Percentiles rank a stretch among this genome's conserved stretches.
phyloP scores from a whole-genome alignment of 1,140 invertebrate genomes.

The Temnothorax curvispinosus region DNA sequence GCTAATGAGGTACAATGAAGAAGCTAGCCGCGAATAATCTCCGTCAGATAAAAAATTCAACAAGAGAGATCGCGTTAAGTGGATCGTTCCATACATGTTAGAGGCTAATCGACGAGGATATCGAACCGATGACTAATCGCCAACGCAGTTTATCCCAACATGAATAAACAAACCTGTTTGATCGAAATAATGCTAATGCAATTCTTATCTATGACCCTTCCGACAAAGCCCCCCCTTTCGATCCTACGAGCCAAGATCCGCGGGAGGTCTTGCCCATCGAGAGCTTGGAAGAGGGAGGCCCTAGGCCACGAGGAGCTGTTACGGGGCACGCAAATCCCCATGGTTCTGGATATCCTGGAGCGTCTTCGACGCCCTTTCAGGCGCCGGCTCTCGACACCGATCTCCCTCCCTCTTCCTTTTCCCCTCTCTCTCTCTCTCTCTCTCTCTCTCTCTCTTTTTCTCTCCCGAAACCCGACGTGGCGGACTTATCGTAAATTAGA shows the following conservation, averaged over 20 bases:
- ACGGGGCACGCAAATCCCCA: conserved; percentile 24
- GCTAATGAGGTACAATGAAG: conserved; percentile 5
- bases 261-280: conserved; percentile 34
- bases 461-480: conserved; percentile 50
- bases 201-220: conserved; percentile 44
- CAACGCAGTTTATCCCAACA: neutral
- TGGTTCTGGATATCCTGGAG: conserved; percentile 37
- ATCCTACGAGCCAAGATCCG: conserved; percentile 32
- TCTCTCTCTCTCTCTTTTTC: conserved; percentile 22
- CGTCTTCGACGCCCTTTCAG: conserved; percentile 64
- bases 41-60: conserved; percentile 9
- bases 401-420: conserved; percentile 13
- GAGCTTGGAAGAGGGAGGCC: neutral
- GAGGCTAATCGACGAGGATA: neutral
- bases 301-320: neutral
- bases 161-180: conserved; percentile 26
- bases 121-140: conserved; percentile 29
- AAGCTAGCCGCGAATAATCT: neutral
- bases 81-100: neutral
- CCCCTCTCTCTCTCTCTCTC: conserved; percentile 34
- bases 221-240: conserved; percentile 12
- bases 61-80: conserved; percentile 2
- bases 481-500: conserved; percentile 78
- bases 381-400: conserved; percentile 71
- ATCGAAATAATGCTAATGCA: conserved; percentile 51